These are phyloP conservation scores for Anguilla pacifica DNA, from an alignment of 2,797 vertebrate genomes.

Conservation along the genomic window DNA sequence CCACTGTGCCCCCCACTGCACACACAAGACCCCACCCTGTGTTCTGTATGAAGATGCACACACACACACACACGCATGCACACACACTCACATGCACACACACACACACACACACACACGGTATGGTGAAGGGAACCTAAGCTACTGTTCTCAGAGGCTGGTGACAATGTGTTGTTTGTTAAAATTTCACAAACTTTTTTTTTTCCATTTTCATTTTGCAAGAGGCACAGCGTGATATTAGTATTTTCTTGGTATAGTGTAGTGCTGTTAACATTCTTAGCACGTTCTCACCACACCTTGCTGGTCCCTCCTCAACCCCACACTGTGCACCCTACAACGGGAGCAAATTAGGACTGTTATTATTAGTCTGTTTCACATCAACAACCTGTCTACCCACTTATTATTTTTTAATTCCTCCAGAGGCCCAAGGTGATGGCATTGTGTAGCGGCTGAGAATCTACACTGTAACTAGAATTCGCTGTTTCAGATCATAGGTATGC, in stretches of 20 bases:
- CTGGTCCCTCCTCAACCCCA: neutral
- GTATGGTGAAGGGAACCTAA: neutral
- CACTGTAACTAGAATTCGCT: neutral
- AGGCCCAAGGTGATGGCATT: neutral
- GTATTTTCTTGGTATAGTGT: neutral
- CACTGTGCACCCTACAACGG: neutral
- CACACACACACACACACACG: neutral
- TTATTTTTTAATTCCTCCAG: conserved; percentile 5
- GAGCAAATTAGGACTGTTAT: conserved; percentile 4
- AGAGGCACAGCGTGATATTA: neutral
- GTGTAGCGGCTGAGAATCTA: conserved; percentile 4
- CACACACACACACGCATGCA: neutral
- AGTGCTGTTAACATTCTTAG: conserved; percentile 1
- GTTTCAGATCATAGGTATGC: neutral
- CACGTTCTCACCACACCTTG: neutral
- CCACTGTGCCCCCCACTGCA: neutral
- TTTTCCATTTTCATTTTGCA: neutral
- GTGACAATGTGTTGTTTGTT: conserved; percentile 12
- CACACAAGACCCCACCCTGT: neutral
- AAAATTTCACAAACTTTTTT: conserved; percentile 8
- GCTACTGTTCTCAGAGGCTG: neutral
- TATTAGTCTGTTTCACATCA: neutral
- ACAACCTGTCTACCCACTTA: neutral
- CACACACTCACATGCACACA: neutral
- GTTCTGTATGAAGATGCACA: neutral